Conservation (phyloP, 2,113 vertebrate species). For the Rattus rattus region DNA sequence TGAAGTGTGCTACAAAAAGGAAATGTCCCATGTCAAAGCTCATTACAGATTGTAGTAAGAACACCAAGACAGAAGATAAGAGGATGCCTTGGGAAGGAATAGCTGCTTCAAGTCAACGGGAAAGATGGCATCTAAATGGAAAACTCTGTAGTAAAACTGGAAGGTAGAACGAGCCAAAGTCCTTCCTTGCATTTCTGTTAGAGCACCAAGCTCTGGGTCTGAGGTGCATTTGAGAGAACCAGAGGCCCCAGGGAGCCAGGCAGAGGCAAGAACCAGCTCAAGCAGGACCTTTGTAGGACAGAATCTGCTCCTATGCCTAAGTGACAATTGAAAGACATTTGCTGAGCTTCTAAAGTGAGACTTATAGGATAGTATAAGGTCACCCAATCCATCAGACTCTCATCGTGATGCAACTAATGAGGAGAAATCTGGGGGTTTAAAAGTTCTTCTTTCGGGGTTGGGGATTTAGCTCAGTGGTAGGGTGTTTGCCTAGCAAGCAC, state of each 20-base stretch:
- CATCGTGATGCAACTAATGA: not conserved
- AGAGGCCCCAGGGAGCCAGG: not conserved
- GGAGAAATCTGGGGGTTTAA: not conserved
- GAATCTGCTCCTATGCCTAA: not conserved
- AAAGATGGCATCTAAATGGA: not conserved
- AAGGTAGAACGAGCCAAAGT: not conserved
- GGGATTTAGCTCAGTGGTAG: too few species aligned
- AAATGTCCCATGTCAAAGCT: not conserved
- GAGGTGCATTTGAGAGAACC: not conserved
- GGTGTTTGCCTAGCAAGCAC: too few species aligned
- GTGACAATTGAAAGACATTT: not conserved
- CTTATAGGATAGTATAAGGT: not conserved
- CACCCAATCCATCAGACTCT: not conserved
- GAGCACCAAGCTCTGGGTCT: not conserved
- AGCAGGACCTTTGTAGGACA: not conserved
- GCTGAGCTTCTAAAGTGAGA: not conserved
- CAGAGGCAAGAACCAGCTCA: not conserved
- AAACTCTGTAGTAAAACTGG: slow-evolving; percentile 2
- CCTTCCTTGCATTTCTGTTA: not conserved
- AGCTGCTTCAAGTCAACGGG: not conserved
- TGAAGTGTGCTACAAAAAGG: not conserved
- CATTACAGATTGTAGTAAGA: not conserved
- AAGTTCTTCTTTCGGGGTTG: not conserved
- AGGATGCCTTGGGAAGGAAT: not conserved
- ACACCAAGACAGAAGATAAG: not conserved